Evolutionary conservation across 2,113 vertebrate genomes (phyloP).

Genomic region (Synodontis membranacea): DNA sequence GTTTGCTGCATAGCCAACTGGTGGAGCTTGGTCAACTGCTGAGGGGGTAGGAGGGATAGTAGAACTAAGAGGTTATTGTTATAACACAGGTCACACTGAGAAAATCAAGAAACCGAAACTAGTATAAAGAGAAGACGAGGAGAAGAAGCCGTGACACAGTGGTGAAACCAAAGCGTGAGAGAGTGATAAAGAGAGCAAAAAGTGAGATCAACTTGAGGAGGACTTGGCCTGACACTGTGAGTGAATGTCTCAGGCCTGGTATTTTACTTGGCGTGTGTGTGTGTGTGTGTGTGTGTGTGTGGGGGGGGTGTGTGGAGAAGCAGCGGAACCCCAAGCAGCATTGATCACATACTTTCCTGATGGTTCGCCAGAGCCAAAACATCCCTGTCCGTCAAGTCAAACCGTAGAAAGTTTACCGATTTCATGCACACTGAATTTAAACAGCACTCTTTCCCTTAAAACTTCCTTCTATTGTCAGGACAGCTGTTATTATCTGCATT

Average conservation of each 20-base stretch:
- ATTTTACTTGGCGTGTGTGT: background rate
- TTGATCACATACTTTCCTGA: background rate
- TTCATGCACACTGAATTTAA: background rate
- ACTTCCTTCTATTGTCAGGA: background rate
- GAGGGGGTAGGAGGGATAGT: constrained; percentile 96
- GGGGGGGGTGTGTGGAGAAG: background rate
- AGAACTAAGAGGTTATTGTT: constrained; percentile 97
- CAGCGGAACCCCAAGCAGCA: background rate
- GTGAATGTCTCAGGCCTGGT: constrained; percentile 14
- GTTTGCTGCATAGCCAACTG: constrained; percentile 99
- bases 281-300: background rate
- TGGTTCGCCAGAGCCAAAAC: background rate
- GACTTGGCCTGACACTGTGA: constrained; percentile 79
- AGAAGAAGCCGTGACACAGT: constrained; percentile 80
- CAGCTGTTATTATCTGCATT: background rate
- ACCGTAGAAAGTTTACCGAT: background rate
- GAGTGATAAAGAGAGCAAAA: constrained; percentile 56
- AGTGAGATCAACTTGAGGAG: constrained; percentile 62
- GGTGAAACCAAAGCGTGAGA: constrained; percentile 69
- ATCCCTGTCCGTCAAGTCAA: background rate
- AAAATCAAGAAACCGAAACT: constrained; percentile 77
- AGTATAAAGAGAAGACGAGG: constrained; percentile 70
- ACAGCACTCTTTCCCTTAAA: background rate
- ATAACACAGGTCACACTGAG: constrained; percentile 84
- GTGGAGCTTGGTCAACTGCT: constrained; percentile 99